Percentiles rank a stretch among this genome's conserved stretches.
phyloP scores from a whole-genome alignment of 2,888 invertebrate genomes.

The Cephonodes hylas region DNA sequence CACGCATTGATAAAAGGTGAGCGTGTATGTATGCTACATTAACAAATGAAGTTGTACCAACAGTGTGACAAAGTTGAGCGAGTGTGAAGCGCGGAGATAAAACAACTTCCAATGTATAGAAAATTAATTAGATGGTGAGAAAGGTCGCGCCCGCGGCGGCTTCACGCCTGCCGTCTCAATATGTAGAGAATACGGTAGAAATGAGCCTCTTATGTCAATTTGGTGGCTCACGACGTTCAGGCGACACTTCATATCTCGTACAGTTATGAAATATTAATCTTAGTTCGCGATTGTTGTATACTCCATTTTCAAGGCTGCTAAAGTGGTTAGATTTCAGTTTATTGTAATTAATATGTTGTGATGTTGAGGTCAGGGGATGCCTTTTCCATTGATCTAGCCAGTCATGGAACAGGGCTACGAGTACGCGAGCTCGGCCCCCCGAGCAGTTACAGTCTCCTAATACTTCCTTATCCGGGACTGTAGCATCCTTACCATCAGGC shows the following conservation, averaged over 20 bases:
- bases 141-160: background rate
- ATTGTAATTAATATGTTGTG: too few relatives aligned
- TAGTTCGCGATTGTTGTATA: background rate
- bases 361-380: too few relatives aligned
- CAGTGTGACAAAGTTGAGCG: background rate
- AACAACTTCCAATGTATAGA: background rate
- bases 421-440: too few relatives aligned
- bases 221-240: background rate
- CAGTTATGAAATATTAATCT: background rate
- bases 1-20: too few relatives aligned
- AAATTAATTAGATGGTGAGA: background rate
- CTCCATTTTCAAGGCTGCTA: too few relatives aligned
- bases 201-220: background rate
- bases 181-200: background rate
- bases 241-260: background rate
- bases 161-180: background rate
- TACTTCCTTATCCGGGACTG: too few relatives aligned
- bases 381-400: too few relatives aligned
- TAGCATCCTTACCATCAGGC: too few relatives aligned
- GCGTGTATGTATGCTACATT: too few relatives aligned
- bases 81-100: background rate
- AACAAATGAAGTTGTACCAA: background rate
- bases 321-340: background rate
- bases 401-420: too few relatives aligned
- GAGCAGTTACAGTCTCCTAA: too few relatives aligned